Evolutionary conservation across 2,797 vertebrate species (phyloP), one percentile per base, ranked within the genome.

Genomic region (Gymnocypris eckloni): DNA sequence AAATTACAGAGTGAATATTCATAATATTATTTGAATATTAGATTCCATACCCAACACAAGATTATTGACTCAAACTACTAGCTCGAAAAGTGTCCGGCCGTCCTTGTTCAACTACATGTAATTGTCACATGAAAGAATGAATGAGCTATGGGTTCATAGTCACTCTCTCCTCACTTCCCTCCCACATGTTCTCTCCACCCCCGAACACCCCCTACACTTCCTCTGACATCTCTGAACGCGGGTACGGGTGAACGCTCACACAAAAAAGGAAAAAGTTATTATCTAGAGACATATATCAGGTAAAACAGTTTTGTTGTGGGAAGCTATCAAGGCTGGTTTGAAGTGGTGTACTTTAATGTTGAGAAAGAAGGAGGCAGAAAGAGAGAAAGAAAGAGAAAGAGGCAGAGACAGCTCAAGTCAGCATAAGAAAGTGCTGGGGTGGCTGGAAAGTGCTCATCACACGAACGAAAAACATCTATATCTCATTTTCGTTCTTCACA

Each of bases 371-470:
- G 54, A 83, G 37, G 75, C n/a, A 52, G 33, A 85, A 43, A 82
- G 16, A 81, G 22, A 83, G 12, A 80, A 56, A 72, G 16, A 78
- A 56, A 73, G 16, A 78, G 33, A 45, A 45, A 71, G 48, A 81
- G 41, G 20, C 6, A 66, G 22, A 70, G 81, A 77, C 6, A 69
- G 67, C 25, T 50, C 69, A 56, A 33, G 64, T 82, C 79, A 81
- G 78, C 83, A 69, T n/a, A 80, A 85, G 85, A 88, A 90, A 89
- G 82, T 83, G 89, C 88, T 84, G 80, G 87, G 89, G 89, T 88
- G 86, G 81, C 86, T 89, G 89, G 89, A 91, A 89, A 88, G 75
- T 81, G 25, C 71, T 86, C 84, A 81, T 89, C 84, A 90, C 52
- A 22, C 5, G 52, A 70, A 41, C 41, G 67, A 76, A 78, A 84